Conservation (phyloP, 2,797 vertebrate species). For the Poecilia wingei region DNA sequence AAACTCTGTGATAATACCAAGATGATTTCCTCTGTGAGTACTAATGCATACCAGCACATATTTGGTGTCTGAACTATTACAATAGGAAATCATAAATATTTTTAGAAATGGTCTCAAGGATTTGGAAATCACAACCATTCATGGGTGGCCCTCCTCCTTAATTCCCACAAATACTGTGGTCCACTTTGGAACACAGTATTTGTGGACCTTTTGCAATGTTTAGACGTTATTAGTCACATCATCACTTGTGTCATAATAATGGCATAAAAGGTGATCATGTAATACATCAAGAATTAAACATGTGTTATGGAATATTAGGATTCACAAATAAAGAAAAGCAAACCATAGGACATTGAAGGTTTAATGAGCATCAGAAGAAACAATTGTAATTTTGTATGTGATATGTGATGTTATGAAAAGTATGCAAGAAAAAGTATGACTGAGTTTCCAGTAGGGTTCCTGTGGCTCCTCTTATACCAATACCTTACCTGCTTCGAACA, state of each 20-base stretch:
- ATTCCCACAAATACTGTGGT: neutral
- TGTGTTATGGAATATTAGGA: neutral
- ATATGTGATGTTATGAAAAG: constrained; percentile 6
- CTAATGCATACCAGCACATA: no score
- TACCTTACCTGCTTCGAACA: constrained; percentile 1
- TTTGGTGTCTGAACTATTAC: no score
- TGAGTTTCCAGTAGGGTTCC: constrained; percentile 2
- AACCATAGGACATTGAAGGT: neutral
- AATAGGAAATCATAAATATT: neutral
- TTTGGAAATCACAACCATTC: neutral
- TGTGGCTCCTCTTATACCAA: neutral
- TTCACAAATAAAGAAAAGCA: neutral
- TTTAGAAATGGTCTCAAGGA: neutral
- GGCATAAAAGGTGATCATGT: constrained; percentile 17
- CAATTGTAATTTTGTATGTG: neutral
- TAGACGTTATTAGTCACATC: constrained; percentile 75
- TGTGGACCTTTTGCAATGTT: constrained; percentile 58
- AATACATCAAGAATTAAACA: neutral
- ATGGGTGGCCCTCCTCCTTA: neutral
- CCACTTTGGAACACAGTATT: neutral
- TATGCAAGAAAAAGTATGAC: constrained; percentile 5
- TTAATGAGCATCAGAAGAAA: neutral
- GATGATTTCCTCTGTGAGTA: no score
- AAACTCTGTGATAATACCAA: no score
- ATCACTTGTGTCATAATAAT: constrained; percentile 50